Percentiles rank a stretch among this genome's conserved stretches.
These are phyloP conservation scores for Anadara kagoshimensis DNA, from an alignment of 1,140 invertebrate species.

Conservation along the genomic window DNA sequence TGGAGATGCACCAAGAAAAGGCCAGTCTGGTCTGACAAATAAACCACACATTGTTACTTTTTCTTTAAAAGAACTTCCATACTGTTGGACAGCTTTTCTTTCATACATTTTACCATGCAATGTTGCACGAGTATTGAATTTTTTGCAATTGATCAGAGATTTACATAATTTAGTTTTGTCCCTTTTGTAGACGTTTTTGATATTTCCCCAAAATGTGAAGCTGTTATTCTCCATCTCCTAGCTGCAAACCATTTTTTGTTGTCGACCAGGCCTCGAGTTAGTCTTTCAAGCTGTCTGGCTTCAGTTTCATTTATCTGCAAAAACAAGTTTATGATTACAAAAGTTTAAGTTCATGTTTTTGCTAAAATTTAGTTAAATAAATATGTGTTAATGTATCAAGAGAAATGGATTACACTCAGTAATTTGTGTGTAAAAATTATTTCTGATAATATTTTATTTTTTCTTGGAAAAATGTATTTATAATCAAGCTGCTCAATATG, in stretches of 20 bases:
- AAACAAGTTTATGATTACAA: too few relatives aligned
- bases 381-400: too few relatives aligned
- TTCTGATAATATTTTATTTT: too few relatives aligned
- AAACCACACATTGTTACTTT: too few relatives aligned
- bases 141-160: not conserved
- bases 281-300: not conserved
- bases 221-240: slow-evolving; percentile 23
- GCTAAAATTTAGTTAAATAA: too few relatives aligned
- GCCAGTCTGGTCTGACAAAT: slow-evolving; percentile 15
- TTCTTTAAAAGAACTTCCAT: not conserved
- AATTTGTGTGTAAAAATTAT: too few relatives aligned
- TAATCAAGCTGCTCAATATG: too few relatives aligned
- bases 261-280: not conserved
- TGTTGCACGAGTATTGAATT: not conserved
- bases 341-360: too few relatives aligned
- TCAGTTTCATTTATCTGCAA: not conserved
- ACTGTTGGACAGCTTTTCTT: slow-evolving; percentile 3
- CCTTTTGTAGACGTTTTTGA: not conserved
- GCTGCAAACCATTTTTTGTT: slow-evolving; percentile 10
- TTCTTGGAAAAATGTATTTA: too few relatives aligned
- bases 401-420: too few relatives aligned
- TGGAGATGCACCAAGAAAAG: slow-evolving; percentile 30
- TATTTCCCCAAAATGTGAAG: slow-evolving; percentile 19
- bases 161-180: slow-evolving; percentile 9
- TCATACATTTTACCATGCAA: slow-evolving; percentile 15